phyloP scores from a whole-genome alignment of 2,113 vertebrate genomes.

The Phaetusa simplex region DNA sequence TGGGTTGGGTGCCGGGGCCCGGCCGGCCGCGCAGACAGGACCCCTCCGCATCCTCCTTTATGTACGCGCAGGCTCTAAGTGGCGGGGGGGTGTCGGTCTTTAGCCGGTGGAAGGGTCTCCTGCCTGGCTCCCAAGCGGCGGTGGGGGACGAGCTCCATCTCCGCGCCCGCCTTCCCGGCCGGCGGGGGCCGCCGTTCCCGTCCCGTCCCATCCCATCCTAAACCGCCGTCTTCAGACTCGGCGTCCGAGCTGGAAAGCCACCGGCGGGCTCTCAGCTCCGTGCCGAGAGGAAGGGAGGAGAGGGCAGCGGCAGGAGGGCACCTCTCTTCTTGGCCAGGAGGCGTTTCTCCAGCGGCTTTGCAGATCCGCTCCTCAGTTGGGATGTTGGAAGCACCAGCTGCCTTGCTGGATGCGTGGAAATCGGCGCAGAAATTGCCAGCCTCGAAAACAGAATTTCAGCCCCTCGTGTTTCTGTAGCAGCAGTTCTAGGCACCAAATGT shows the following conservation, averaged over 20 bases:
- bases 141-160: not conserved
- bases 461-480: accelerated
- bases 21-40: not conserved
- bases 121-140: not conserved
- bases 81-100: not conserved
- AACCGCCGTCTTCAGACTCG: accelerated
- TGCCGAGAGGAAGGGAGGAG: not conserved
- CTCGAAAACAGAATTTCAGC: not conserved
- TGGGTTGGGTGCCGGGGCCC: not conserved
- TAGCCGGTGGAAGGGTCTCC: accelerated
- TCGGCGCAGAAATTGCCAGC: not conserved
- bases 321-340: not conserved
- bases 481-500: not conserved
- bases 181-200: accelerated
- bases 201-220: not conserved
- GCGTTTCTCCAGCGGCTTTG: not conserved
- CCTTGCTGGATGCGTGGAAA: not conserved
- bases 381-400: not conserved
- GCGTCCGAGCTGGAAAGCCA: accelerated
- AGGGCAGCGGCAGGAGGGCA: not conserved
- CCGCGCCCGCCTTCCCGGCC: too few relatives aligned
- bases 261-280: accelerated
- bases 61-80: not conserved
- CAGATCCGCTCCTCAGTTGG: not conserved
- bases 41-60: accelerated